A percentile compares a stretch with the other conserved stretches of the same genome.
Evolutionary conservation across 2,113 vertebrate species (phyloP).

Genomic region (Varanus salvator): DNA sequence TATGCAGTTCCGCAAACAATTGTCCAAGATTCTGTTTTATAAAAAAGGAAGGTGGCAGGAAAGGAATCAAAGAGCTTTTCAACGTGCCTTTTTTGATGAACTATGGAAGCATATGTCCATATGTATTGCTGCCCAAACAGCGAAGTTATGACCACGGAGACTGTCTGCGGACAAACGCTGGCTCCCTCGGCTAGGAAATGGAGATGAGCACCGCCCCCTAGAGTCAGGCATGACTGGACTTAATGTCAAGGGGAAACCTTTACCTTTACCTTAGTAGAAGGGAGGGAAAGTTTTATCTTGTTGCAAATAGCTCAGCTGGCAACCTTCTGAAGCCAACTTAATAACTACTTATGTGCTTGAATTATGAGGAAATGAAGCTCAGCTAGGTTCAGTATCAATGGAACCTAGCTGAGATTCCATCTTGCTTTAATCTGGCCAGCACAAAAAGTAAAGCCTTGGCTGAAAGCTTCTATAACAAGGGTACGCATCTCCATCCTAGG

Average conservation of each 20-base stretch:
- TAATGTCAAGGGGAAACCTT: no score
- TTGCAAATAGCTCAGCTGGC: background rate
- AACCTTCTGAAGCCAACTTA: background rate
- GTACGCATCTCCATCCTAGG: no score
- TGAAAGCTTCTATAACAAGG: background rate
- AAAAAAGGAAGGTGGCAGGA: background rate
- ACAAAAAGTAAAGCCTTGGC: background rate
- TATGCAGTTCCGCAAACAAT: slow-evolving; percentile 78
- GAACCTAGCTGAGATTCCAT: no score
- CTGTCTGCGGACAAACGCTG: no score
- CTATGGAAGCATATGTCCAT: background rate
- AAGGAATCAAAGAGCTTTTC: slow-evolving; percentile 1
- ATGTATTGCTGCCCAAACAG: background rate
- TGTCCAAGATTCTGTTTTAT: slow-evolving; percentile 79
- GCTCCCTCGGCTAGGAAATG: no score
- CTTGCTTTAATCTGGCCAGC: background rate
- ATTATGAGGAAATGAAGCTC: background rate
- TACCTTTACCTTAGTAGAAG: no score
- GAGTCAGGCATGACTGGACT: no score
- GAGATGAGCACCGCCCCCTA: no score
- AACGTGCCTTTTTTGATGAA: background rate
- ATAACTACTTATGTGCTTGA: background rate
- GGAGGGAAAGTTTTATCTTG: background rate
- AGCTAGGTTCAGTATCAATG: background rate
- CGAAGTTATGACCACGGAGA: background rate